Evolutionary conservation across 2,113 vertebrate genomes (phyloP).

Genomic region (Microcebus murinus): DNA sequence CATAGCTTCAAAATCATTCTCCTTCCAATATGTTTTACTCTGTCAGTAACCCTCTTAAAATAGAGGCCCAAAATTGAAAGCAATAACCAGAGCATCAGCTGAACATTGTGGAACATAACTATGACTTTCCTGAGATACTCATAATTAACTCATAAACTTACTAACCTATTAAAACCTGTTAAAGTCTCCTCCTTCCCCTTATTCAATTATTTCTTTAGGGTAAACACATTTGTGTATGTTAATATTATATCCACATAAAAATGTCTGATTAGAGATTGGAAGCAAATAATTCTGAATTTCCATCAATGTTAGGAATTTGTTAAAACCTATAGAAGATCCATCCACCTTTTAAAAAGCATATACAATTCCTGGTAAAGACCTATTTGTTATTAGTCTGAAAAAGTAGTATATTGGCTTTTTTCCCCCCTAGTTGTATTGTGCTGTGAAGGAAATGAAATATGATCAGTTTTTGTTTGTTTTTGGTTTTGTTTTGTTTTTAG

Average conservation of each 20-base stretch:
- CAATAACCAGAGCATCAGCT: not conserved
- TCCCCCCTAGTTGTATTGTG: not conserved
- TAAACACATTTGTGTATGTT: not conserved
- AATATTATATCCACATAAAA: constrained; percentile 15
- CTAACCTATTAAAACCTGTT: not conserved
- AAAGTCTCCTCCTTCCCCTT: not conserved
- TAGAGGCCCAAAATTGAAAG: not conserved
- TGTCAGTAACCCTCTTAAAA: not conserved
- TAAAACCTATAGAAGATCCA: not conserved
- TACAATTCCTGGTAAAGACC: constrained; percentile 9
- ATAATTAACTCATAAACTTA: not conserved
- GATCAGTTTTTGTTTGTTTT: not conserved
- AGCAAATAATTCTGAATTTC: constrained; percentile 36
- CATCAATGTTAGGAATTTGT: constrained; percentile 1
- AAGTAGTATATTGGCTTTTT: not conserved
- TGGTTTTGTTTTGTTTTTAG: constrained; percentile 1
- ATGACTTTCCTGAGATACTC: not conserved
- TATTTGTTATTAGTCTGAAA: not conserved
- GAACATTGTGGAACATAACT: not conserved
- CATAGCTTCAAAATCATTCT: constrained; percentile 35
- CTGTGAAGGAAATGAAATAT: constrained; percentile 25
- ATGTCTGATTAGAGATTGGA: not conserved
- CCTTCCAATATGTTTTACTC: not conserved
- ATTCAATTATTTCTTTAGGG: not conserved
- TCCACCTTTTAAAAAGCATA: not conserved